Evolutionary conservation across 2,888 invertebrate species (phyloP), one percentile per base, ranked within the genome.

Genomic region (Cyclophora punctaria): DNA sequence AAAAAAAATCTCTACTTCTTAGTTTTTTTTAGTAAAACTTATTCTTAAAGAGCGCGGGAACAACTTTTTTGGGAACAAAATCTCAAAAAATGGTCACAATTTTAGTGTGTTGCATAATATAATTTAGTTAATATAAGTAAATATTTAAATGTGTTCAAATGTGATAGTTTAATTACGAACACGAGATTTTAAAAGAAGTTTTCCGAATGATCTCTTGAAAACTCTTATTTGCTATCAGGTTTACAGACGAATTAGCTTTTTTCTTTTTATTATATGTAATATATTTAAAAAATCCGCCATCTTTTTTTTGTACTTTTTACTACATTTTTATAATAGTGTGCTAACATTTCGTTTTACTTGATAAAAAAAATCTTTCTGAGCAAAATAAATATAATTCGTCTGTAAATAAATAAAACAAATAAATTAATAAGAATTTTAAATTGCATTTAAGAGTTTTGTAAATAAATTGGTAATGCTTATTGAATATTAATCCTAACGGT

Each of bases 161-260:
- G 87, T 88, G 88, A 88, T 88, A 88, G 82, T 82, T 81, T 85
- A 77, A 80, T 82, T 84, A 84, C 83, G 84, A 73, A 73, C 72
- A 77, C 78, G 72, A 67, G 37, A 37, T 59, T 74, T 70, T 72
- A 73, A 78, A 82, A 71, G 70, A 83, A 86, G 86, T 86, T 88
- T 88, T 88, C 86, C 82, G 71, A 84, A 86, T 88, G 88, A 88
- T 88, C 88, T 88, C 88, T 83, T 66, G 82, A 74, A 83, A 83
- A 81, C 86, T 87, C 88, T 87, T 83, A 80, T 70, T 70, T 83
- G 86, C 79, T 63, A 58, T 69, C 50, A 65, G 50, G 62, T 69
- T 67, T 69, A 64, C 67, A 63, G 53, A 45, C 52, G 65, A 63
- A 70, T 62, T 67, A 67, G 65, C 60, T 59, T 20, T 41, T 41